Percentiles rank a stretch among this genome's conserved stretches.
These are phyloP conservation scores for Drosophila nr. fundita DNA, from an alignment of 2,888 invertebrate species.

Conservation along the genomic window DNA sequence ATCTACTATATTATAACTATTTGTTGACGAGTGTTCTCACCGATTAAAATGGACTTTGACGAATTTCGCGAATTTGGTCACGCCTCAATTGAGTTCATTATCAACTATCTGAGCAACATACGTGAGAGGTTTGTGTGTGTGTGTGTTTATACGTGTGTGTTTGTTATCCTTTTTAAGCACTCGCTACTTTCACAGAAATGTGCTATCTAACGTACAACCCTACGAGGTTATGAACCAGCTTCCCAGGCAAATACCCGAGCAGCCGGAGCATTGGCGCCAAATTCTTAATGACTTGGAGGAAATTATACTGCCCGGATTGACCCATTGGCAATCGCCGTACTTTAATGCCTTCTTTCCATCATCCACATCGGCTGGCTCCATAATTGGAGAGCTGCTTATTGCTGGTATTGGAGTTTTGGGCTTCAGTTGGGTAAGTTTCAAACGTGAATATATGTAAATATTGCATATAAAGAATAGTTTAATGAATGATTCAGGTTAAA, in stretches of 20 bases:
- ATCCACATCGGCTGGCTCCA: conserved; percentile 74
- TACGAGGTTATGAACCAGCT: conserved; percentile 65
- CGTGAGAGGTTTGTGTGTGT: conserved; percentile 88
- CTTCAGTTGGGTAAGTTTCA: conserved; percentile 76
- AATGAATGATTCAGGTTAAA: background rate
- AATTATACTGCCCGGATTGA: conserved; percentile 74
- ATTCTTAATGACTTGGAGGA: conserved; percentile 70
- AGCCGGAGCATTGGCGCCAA: conserved; percentile 73
- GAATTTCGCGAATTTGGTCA: conserved; percentile 93
- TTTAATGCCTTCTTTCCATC: conserved; percentile 78
- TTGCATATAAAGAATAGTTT: background rate
- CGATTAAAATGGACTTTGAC: conserved; percentile 88
- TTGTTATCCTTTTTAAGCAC: conserved; percentile 27
- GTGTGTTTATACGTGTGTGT: conserved; percentile 10
- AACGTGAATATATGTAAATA: background rate
- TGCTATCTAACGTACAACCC: conserved; percentile 63
- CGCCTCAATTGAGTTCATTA: conserved; percentile 94
- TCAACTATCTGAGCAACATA: conserved; percentile 94
- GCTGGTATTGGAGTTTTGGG: conserved; percentile 78
- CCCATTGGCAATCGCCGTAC: conserved; percentile 80
- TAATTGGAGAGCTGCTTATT: conserved; percentile 75
- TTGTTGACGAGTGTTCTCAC: conserved; percentile 2
- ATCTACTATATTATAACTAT: conserved; percentile 15
- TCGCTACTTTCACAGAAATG: conserved; percentile 62
- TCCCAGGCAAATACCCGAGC: conserved; percentile 73